phyloP scores from a whole-genome alignment of 2,888 invertebrate genomes.

The Apodemia duryi region DNA sequence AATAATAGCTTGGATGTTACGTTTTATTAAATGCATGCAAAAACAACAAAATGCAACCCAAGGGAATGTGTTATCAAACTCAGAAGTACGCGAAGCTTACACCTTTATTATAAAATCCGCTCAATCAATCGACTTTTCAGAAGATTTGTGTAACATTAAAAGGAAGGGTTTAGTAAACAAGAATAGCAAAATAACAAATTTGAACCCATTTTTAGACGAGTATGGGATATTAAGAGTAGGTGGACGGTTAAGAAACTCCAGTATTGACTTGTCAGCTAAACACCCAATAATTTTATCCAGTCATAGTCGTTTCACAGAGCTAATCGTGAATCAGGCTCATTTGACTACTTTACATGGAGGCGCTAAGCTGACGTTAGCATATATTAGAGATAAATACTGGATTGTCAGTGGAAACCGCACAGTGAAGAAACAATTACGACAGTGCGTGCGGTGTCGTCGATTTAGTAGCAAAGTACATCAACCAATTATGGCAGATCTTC shows the following conservation, averaged over 20 bases:
- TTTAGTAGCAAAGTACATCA: slow-evolving; percentile 1
- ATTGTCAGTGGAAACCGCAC: neutral
- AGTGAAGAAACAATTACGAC: no score
- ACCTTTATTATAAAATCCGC: slow-evolving; percentile 16
- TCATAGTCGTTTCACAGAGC: no score
- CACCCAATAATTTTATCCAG: no score
- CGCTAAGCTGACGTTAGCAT: neutral
- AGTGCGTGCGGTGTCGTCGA: slow-evolving; percentile 16
- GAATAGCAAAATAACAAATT: slow-evolving; percentile 17
- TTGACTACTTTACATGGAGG: neutral
- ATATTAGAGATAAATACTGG: slow-evolving; percentile 4
- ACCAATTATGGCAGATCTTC: slow-evolving; percentile 16
- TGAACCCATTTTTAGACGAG: slow-evolving; percentile 16
- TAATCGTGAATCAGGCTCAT: slow-evolving; percentile 2
- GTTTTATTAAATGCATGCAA: slow-evolving; percentile 15
- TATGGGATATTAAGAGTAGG: slow-evolving; percentile 14
- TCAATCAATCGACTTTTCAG: slow-evolving; percentile 17
- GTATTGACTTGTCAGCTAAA: neutral
- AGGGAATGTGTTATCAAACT: neutral
- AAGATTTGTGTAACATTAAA: no score
- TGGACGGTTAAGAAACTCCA: slow-evolving; percentile 4
- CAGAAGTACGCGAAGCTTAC: slow-evolving; percentile 5
- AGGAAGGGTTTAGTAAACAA: slow-evolving; percentile 2
- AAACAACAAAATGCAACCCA: neutral
- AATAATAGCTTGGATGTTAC: slow-evolving; percentile 17